Conservation (phyloP, 92 coral and sea anemone species). For the Epizoanthus rinbou region DNA sequence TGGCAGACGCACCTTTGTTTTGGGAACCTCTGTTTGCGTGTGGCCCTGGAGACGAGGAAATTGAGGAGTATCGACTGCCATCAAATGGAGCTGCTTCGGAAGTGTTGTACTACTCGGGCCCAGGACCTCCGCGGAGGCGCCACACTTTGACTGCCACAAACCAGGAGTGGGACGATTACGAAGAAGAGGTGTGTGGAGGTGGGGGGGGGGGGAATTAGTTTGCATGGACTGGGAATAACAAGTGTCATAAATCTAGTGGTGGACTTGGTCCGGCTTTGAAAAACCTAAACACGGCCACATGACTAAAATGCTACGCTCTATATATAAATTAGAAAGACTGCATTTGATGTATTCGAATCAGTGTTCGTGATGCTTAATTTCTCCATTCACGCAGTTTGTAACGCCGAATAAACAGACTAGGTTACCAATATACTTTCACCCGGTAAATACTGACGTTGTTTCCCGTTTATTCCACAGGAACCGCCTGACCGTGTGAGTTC, state of each 20-base stretch:
- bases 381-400: no score
- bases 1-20: constrained; percentile 59
- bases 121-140: constrained; percentile 66
- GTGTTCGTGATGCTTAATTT: no score
- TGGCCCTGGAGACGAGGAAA: constrained; percentile 54
- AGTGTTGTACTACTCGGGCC: constrained; percentile 58
- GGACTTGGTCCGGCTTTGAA: no score
- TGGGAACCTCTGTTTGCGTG: constrained; percentile 85
- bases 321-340: no score
- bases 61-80: constrained; percentile 46
- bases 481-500: not conserved
- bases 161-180: constrained; percentile 35
- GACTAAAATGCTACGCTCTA: no score
- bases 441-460: not conserved
- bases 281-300: no score
- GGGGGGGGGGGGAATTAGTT: no score
- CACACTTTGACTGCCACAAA: constrained; percentile 40
- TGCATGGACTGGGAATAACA: no score
- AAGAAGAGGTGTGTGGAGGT: not conserved
- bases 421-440: no score
- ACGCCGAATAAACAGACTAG: no score
- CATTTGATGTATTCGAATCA: no score
- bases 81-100: constrained; percentile 43
- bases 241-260: no score
- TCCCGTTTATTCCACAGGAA: not conserved